Evolutionary conservation across 53 echinoderm and acorn worm species (phyloP), one percentile per base, ranked within the genome.

Genomic region (Pentamera pediparva): DNA sequence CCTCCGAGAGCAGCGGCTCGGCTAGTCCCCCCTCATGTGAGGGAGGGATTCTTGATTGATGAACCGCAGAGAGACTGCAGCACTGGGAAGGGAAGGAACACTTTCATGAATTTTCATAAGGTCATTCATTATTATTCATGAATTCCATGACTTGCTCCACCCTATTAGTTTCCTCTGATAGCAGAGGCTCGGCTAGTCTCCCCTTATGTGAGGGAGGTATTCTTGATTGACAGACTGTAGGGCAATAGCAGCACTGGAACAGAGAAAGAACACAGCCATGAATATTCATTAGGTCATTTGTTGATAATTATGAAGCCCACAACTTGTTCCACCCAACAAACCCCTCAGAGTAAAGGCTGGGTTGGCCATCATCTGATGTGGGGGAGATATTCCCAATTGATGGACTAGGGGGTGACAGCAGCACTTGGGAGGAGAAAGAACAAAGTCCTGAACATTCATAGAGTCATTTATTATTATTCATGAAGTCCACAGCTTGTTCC

Each of bases 21-120:
- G 96, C 91, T 43, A 96, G 83, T 27, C 82, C 77, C 49, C 43
- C 32, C 96, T 81, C 17, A 96, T 80, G 76, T 89, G 59, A 86
- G 76, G 73, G 30, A 57, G 58, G 58, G 28, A 57, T 11, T 57
- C 58, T 57, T 25, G 58, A 32, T 57, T 57, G 8, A 57, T 17
- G 7, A 32, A 57, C 29, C 32, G 58, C 29, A 57, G 17, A 57
- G 58, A 57, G 12, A 32, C 32, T 17, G 58, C 58, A 57, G 58
- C 58, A 30, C 58, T 57, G 58, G 13, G 13, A 57, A 27, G n/a
- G 1, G 0, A 1, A n/a, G n/a, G n/a, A 45, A 15, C 12, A 45
- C n/a, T n/a, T 45, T 12, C 47, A 15, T 45, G n/a, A 0, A 12
- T n/a, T 15, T 15, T n/a, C 12, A 45, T 45, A 45, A n/a, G n/a